Conservation (phyloP, 2,888 invertebrate genomes). For the Stenichneumon culpator region DNA sequence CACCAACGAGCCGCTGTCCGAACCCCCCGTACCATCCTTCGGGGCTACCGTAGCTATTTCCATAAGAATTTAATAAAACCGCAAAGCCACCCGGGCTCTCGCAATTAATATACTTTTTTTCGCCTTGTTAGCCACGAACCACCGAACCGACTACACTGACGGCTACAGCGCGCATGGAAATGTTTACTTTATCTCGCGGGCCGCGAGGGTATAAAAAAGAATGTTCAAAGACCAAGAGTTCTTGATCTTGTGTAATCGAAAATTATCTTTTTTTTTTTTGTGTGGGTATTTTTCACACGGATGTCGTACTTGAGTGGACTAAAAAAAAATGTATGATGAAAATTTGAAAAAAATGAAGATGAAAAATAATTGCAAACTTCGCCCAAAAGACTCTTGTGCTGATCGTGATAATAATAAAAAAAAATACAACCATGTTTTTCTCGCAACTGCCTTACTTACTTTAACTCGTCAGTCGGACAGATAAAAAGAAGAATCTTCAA, state of each 20-base stretch:
- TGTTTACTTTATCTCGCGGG: neutral
- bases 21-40: conserved; percentile 22
- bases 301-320: too few relatives aligned
- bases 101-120: conserved; percentile 84
- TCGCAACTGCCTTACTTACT: neutral
- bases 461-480: neutral
- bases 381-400: too few relatives aligned
- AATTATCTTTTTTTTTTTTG: neutral
- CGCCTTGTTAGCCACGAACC: conserved; percentile 71
- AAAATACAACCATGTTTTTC: too few relatives aligned
- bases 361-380: too few relatives aligned
- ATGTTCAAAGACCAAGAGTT: conserved; percentile 1
- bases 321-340: neutral
- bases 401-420: too few relatives aligned
- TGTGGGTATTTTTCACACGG: neutral
- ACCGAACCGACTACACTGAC: neutral
- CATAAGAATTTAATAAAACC: conserved; percentile 85
- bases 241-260: neutral
- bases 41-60: conserved; percentile 76
- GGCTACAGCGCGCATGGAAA: neutral
- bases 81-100: conserved; percentile 78
- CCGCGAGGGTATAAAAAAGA: neutral
- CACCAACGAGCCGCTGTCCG: neutral
- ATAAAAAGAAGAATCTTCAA: neutral
- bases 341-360: neutral